Evolutionary conservation across 2,797 vertebrate genomes (phyloP).

Genomic region (Tokudaia tokunoshimensis): DNA sequence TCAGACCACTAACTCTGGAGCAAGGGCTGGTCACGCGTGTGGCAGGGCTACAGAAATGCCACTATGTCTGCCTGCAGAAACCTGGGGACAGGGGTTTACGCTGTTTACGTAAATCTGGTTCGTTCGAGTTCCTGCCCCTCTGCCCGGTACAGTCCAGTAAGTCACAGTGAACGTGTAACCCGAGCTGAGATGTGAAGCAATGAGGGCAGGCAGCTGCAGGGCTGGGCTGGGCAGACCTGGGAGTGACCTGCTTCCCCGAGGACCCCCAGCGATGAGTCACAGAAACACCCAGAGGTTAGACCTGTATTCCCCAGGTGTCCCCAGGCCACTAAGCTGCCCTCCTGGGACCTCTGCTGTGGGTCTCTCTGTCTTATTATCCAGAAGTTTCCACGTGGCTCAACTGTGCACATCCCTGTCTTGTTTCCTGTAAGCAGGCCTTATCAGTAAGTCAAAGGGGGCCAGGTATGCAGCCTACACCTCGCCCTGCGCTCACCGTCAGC

Average conservation of each 20-base stretch:
- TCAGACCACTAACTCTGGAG: conserved; percentile 65
- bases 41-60: conserved; percentile 29
- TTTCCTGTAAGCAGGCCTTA: background rate
- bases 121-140: conserved; percentile 51
- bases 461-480: background rate
- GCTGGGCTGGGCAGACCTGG: background rate
- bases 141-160: background rate
- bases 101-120: conserved; percentile 47
- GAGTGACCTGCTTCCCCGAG: background rate
- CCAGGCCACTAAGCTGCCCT: background rate
- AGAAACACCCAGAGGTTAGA: background rate
- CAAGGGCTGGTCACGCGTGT: conserved; percentile 66
- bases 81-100: background rate
- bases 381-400: background rate
- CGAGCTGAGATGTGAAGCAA: background rate
- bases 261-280: background rate
- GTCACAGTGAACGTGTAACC: conserved; percentile 38
- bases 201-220: conserved; percentile 52
- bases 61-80: conserved; percentile 52
- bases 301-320: background rate
- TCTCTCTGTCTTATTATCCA: background rate
- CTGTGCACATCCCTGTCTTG: background rate
- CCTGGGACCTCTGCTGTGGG: background rate
- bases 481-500: background rate
- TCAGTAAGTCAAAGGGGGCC: background rate